Base-by-base conservation (phyloP, 2,797 vertebrate species). In the Diplodus sargus region DNA sequence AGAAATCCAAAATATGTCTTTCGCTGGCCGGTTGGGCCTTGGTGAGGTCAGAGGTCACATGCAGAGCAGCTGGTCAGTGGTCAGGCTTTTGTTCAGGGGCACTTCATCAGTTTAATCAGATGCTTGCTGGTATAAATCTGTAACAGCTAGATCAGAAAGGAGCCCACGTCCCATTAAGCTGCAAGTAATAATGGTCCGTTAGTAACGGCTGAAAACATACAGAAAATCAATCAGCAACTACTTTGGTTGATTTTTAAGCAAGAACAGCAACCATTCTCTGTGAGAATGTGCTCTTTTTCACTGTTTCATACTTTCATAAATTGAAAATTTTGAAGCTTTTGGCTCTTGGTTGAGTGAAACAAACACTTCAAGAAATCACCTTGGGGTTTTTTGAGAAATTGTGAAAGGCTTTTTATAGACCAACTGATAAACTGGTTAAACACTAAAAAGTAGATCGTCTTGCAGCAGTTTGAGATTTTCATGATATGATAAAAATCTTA, bases 41-140 rank as follows among this genome's bases (percentile, higher is more conserved):
- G 25, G 4, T 58, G 61, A 23, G 67, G 78, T 85, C 60, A 79
- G 66, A 85, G 74, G 75, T 82, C 82, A 74, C 4, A 9, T 1
- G 14, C 28, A 74, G 53, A 70, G 30, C 53, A 61, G 76, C 64
- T 56, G 69, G 58, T 64, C 49, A 43, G 62, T 43, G 15, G 43
- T 81, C 53, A 60, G 22, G 14, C 23, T 62, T 20, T 25, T 69
- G 34, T n/a, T 62, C 62, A 23, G 48, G 17, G 13, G 52, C 57
- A 13, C 48, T 51, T 69, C 30, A 25, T 73, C 72, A 70, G 23
- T 25, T 28, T 23, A 20, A 39, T 39, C 34, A 39, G 47, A 23
- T 54, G 28, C 39, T 67, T 13, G 42, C 11, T 45, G 52, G 51
- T 20, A 18, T 39, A 17, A 54, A 58, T 51, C 39, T 23, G 2